These are phyloP conservation scores for Cephus runcator DNA, from an alignment of 2,888 invertebrate genomes.

Conservation along the genomic window DNA sequence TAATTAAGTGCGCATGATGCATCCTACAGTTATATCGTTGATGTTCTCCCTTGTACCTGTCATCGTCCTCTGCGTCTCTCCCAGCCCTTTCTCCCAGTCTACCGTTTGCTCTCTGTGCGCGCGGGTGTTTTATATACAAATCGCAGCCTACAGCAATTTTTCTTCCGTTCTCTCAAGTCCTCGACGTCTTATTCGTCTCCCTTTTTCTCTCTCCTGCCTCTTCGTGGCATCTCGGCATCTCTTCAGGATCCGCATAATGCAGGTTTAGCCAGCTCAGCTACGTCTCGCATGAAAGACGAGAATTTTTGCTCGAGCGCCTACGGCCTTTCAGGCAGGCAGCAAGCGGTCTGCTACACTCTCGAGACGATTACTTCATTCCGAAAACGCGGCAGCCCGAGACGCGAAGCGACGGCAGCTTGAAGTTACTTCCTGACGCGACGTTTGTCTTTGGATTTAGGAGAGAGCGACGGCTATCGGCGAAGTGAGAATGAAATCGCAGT, in stretches of 20 bases:
- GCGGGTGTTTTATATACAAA: not conserved
- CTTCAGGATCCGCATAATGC: not conserved
- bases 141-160: not conserved
- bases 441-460: not conserved
- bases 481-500: not conserved
- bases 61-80: constrained; percentile 4
- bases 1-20: constrained; percentile 61
- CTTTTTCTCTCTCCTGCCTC: not conserved
- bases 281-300: not conserved
- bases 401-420: not conserved
- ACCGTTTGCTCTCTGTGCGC: not conserved
- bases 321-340: not conserved
- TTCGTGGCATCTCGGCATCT: not conserved
- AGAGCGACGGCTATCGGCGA: not conserved
- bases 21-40: constrained; percentile 54
- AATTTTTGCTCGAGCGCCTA: not conserved
- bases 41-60: not conserved
- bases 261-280: not conserved
- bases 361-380: not conserved
- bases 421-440: not conserved
- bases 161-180: not conserved
- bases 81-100: constrained; percentile 2
- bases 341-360: not conserved
- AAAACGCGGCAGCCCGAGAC: not conserved
- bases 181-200: not conserved